Base-by-base conservation (phyloP, 2,888 invertebrate species). In the Philereme vetulata region DNA sequence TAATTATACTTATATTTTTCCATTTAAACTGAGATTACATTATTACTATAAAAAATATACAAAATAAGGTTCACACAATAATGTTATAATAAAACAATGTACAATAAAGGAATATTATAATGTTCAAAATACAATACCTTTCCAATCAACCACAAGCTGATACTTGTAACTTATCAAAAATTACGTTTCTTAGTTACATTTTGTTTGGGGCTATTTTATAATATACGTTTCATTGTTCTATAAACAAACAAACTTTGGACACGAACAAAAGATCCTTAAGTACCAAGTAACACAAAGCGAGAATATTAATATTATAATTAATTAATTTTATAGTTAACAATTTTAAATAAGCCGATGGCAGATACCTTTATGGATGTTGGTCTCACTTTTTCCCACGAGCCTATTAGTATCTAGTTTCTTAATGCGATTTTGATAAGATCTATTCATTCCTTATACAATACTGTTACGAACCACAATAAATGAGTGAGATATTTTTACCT, bases 181-280 rank as follows among this genome's bases (percentile, higher is more conserved):
- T 50, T 56, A 61, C 40, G 48, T 54, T 54, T 51, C 46, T 42
- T 46, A 38, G 36, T 42, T 36, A 61, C 40, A 52, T 50, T 57
- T 66, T 59, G 63, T 65, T 65, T 35, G 34, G 43, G 50, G 51
- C 50, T 60, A 45, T 51, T 56, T 21, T 53, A 46, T 65, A 65
- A 62, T 55, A 46, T 62, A 51, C 21, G 69, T 67, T 72, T 68
- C 62, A 72, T 76, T 77, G 71, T 77, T 72, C 65, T 49, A 64
- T 62, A 72, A 68, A 67, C 68, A 70, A 71, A 65, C 61, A 66
- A 75, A 74, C 64, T 75, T 72, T 45, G 60, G 56, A 48, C 60
- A 57, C 38, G 55, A 58, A 60, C 60, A 64, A 60, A 60, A 58
- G 64, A 57, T 60, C 43, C 38, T 33, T 49, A 48, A 43, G 51